Percentiles rank a stretch among this genome's conserved stretches.
These are phyloP conservation scores for Aphelocoma coerulescens DNA, from an alignment of 2,113 vertebrate genomes.

Conservation along the genomic window DNA sequence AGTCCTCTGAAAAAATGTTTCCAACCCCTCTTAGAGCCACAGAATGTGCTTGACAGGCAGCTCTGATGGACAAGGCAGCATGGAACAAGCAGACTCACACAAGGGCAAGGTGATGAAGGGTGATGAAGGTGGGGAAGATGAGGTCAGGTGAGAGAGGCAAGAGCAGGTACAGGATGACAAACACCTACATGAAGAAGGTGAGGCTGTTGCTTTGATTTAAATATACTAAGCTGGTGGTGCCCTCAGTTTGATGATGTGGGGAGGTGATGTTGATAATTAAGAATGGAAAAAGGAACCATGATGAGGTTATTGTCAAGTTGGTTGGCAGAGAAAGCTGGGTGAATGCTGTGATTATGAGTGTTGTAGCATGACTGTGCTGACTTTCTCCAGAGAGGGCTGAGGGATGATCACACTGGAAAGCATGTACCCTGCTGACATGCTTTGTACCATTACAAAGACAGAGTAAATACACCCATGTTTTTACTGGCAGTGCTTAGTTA, in stretches of 20 bases:
- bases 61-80: background rate
- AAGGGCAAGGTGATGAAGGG: background rate
- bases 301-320: background rate
- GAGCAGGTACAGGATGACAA: background rate
- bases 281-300: background rate
- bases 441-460: constrained; percentile 20
- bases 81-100: rapidly evolving
- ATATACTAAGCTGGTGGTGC: background rate
- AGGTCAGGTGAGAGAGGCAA: background rate
- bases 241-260: background rate
- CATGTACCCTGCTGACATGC: background rate
- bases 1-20: rapidly evolving
- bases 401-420: constrained; percentile 9
- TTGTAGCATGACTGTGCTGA: background rate
- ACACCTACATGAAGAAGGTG: background rate
- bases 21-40: background rate
- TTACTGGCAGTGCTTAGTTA: constrained; percentile 31
- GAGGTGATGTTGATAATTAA: rapidly evolving
- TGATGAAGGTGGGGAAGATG: background rate
- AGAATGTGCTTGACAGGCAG: background rate
- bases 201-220: background rate
- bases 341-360: background rate
- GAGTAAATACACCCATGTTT: constrained; percentile 35
- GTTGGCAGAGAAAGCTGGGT: background rate
- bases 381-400: background rate